A percentile compares a stretch with the other conserved stretches of the same genome.
Conservation (phyloP, 1,140 invertebrate species). For the Drosophila sulfurigaster region DNA sequence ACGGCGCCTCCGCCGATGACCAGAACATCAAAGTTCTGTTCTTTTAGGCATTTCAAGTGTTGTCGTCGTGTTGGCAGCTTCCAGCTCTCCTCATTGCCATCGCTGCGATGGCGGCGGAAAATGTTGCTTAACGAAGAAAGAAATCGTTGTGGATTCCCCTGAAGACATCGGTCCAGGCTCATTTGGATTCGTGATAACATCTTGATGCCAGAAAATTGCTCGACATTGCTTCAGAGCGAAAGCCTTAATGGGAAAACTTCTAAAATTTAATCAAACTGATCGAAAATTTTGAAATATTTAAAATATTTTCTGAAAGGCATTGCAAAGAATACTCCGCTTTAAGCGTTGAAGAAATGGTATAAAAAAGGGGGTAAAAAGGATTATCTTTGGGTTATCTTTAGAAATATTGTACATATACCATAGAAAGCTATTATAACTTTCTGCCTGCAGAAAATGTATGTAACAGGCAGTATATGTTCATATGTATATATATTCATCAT, state of each 20-base stretch:
- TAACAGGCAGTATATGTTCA: too few species aligned
- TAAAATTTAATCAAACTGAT: background rate
- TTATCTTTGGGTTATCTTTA: too few species aligned
- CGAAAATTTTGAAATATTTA: constrained; percentile 1
- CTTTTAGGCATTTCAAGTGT: constrained; percentile 42
- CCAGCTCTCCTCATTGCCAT: background rate
- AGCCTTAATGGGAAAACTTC: background rate
- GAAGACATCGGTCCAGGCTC: background rate
- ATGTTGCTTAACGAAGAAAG: background rate
- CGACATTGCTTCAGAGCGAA: constrained; percentile 1
- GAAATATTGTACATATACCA: too few species aligned
- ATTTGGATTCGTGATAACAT: constrained; percentile 5
- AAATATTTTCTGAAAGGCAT: constrained; percentile 5
- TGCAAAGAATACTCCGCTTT: background rate
- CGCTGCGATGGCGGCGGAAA: background rate
- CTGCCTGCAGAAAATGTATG: too few species aligned
- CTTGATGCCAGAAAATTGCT: background rate
- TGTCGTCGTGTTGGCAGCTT: constrained; percentile 46
- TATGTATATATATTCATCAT: too few species aligned
- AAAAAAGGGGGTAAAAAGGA: background rate
- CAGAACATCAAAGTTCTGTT: constrained; percentile 92
- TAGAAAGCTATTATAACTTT: too few species aligned
- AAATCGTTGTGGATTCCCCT: background rate
- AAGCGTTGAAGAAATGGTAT: background rate
- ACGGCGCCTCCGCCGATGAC: constrained; percentile 98